Evolutionary conservation across 35 echinoderm and acorn worm genomes (phyloP).

Genomic region (Heliocidaris tuberculata): DNA sequence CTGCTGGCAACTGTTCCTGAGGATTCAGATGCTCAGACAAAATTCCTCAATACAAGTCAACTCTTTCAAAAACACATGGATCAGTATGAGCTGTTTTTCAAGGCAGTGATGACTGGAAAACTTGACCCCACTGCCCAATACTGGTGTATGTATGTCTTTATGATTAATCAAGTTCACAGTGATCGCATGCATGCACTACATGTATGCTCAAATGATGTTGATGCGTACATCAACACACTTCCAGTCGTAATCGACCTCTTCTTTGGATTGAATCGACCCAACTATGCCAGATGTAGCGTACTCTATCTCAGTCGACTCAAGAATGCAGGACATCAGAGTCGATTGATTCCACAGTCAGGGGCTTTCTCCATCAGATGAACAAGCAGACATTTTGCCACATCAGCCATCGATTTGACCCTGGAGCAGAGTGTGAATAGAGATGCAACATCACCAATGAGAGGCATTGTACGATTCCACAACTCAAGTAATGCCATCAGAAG

Average conservation of each 20-base stretch:
- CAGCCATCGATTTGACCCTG: slow-evolving; percentile 63
- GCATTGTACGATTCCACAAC: neutral
- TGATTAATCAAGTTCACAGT: slow-evolving; percentile 67
- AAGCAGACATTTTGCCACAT: slow-evolving; percentile 23
- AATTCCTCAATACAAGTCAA: slow-evolving; percentile 52
- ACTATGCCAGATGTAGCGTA: too few species aligned
- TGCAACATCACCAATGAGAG: slow-evolving; percentile 57
- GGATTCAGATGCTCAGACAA: slow-evolving; percentile 33
- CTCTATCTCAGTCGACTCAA: slow-evolving; percentile 56
- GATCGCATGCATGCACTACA: slow-evolving; percentile 44
- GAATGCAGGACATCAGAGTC: too few species aligned
- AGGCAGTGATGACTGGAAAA: slow-evolving; percentile 46
- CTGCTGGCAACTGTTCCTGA: slow-evolving; percentile 48
- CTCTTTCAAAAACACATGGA: slow-evolving; percentile 54
- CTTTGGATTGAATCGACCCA: slow-evolving; percentile 75
- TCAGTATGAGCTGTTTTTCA: slow-evolving; percentile 63
- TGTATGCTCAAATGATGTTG: slow-evolving; percentile 55
- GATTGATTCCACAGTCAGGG: too few species aligned
- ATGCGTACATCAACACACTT: slow-evolving; percentile 51
- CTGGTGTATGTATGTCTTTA: slow-evolving; percentile 62
- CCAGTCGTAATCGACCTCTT: slow-evolving; percentile 55
- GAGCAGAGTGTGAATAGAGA: slow-evolving; percentile 77
- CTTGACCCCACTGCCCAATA: slow-evolving; percentile 59
- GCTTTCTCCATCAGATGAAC: slow-evolving; percentile 67
- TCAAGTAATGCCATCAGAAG: slow-evolving; percentile 5